Percentiles rank a stretch among this genome's conserved stretches.
These are phyloP conservation scores for Pachydiplax longipennis DNA, from an alignment of 2,888 invertebrate species.

Conservation along the genomic window DNA sequence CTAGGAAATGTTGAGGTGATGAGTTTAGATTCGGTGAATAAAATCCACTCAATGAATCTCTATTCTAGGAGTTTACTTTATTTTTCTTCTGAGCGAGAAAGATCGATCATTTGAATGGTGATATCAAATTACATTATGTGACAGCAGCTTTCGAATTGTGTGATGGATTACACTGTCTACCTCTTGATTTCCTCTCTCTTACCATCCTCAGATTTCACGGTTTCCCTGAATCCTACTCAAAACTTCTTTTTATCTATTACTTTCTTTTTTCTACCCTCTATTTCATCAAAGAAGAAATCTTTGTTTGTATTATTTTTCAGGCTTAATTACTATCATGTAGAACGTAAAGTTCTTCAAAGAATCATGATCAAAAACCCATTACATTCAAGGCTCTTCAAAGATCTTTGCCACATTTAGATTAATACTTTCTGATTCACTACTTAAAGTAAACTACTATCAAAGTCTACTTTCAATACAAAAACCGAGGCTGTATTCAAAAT, in stretches of 20 bases:
- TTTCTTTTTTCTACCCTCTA: neutral
- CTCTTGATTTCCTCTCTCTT: neutral
- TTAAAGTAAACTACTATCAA: too few relatives aligned
- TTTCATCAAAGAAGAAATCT: neutral
- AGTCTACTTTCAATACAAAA: too few relatives aligned
- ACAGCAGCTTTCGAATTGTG: neutral
- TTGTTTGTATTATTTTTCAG: too few relatives aligned
- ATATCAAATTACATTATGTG: neutral
- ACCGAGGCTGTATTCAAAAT: too few relatives aligned
- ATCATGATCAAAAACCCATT: too few relatives aligned
- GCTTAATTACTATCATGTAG: too few relatives aligned
- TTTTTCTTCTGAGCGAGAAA: neutral
- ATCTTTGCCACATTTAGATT: too few relatives aligned
- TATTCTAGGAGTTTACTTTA: neutral
- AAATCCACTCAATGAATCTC: neutral
- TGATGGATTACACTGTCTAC: neutral
- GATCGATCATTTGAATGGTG: neutral
- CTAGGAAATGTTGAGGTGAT: too few relatives aligned
- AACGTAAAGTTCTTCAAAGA: too few relatives aligned
- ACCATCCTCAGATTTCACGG: neutral
- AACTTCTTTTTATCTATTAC: neutral
- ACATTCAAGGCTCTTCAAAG: too few relatives aligned
- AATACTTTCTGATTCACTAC: too few relatives aligned
- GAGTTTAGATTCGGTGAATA: too few relatives aligned
- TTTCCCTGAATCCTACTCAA: neutral